Base-by-base conservation (phyloP, 2,797 vertebrate genomes). In the Myripristis jacobus region DNA sequence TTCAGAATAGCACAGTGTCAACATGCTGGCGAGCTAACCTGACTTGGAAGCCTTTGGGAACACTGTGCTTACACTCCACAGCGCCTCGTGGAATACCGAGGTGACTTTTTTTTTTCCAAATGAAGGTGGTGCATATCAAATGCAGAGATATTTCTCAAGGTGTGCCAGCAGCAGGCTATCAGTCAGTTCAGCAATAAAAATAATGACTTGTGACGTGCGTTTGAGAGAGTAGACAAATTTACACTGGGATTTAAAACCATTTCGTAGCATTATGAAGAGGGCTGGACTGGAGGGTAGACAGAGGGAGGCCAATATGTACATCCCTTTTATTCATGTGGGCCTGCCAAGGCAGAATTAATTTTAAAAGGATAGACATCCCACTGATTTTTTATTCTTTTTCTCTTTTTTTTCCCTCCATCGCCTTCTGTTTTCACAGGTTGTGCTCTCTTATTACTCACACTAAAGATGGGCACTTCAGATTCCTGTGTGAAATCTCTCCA, bases 1-100 rank as follows among this genome's bases (percentile, higher is more conserved):
- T 61, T 55, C 38, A 66, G 65, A 59, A 38, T 51, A 24, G 57
- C 29, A 55, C 61, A 71, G 78, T 72, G 74, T 75, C 69, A 78
- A 64, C 64, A 43, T 27, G 27, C 25, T 24, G 16, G 60, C 21
- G 61, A 75, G 56, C 59, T 34, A n/a, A 47, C 19, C 44, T 59
- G 69, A 75, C 62, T 66, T 36, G 31, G 24, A 70, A 38, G 60
- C 56, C 36, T 51, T 18, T 7, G 56, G 67, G 56, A 78, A 66
- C 29, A 59, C 27, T 69, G 44, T 29, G 22, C 13, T 10, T 13
- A 41, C 16, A 41, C 38, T 41, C 13, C 2, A 15, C 12, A 41
- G 16, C 61, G 67, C 48, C 60, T 55, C 27, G 34, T 21, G 31
- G 19, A 52, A 53, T 38, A 67, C 38, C 46, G 54, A 6, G 22